A percentile compares a stretch with the other conserved stretches of the same genome.
Evolutionary conservation across 2,888 invertebrate genomes (phyloP).

Genomic region (Xestia sexstrigata): DNA sequence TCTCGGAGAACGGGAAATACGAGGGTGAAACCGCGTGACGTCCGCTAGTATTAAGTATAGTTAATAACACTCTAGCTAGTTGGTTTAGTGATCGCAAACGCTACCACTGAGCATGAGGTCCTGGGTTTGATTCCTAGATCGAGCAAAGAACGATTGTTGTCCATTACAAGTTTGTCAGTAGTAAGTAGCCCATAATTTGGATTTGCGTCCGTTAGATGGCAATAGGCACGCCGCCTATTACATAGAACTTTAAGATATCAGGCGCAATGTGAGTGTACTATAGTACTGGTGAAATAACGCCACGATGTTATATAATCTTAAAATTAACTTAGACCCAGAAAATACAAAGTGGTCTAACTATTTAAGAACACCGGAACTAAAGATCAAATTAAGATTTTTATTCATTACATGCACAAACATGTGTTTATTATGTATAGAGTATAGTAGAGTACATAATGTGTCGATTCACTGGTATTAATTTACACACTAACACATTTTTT

Average conservation of each 20-base stretch:
- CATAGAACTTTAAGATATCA: not conserved
- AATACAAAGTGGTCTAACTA: not conserved
- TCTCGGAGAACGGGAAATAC: no score
- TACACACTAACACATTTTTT: not conserved
- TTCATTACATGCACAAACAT: constrained; percentile 43
- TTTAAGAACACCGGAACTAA: constrained; percentile 24
- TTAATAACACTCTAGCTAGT: no score
- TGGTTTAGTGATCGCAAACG: not conserved
- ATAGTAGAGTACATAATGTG: constrained; percentile 25
- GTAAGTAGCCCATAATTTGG: not conserved
- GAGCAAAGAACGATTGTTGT: not conserved
- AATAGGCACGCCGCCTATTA: not conserved
- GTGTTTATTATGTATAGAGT: constrained; percentile 25
- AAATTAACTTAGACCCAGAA: not conserved
- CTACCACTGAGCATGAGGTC: not conserved
- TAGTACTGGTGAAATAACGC: not conserved
- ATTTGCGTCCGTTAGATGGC: not conserved
- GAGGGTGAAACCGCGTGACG: no score
- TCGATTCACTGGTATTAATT: constrained; percentile 18
- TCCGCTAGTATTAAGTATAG: no score
- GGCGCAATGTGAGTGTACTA: not conserved
- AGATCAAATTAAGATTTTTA: constrained; percentile 32
- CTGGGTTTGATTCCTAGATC: no score
- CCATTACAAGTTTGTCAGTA: not conserved
- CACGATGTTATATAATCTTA: not conserved